These are phyloP conservation scores for Lapara coniferarum DNA, from an alignment of 2,888 invertebrate species.

Conservation along the genomic window DNA sequence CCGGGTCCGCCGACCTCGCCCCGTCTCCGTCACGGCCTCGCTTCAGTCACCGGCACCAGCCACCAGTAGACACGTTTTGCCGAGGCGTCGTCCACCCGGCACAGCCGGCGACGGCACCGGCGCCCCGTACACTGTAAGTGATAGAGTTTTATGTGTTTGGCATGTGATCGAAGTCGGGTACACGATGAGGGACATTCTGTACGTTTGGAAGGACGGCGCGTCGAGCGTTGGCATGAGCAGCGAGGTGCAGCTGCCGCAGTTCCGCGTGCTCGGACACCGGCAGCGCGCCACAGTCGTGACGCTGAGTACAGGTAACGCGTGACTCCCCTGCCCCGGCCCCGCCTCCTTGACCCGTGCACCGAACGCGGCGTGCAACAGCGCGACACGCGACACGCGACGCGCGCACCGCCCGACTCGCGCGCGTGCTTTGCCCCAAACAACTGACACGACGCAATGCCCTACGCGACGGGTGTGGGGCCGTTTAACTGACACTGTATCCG, in stretches of 20 bases:
- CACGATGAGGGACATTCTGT: slow-evolving; percentile 95
- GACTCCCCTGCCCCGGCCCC: slow-evolving; percentile 32
- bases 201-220: slow-evolving; percentile 94
- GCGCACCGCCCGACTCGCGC: slow-evolving; percentile 38
- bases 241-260: slow-evolving; percentile 96
- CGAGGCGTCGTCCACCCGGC: slow-evolving; percentile 32
- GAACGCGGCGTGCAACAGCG: slow-evolving; percentile 85
- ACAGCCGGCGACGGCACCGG: slow-evolving; percentile 37
- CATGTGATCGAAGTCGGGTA: slow-evolving; percentile 91
- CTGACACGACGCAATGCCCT: slow-evolving; percentile 46
- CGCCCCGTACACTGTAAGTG: slow-evolving; percentile 59
- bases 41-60: slow-evolving; percentile 24
- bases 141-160: slow-evolving; percentile 70
- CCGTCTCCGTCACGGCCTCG: slow-evolving; percentile 25
- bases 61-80: slow-evolving; percentile 28
- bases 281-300: slow-evolving; percentile 94
- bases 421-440: slow-evolving; percentile 39
- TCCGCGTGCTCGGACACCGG: slow-evolving; percentile 96
- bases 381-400: slow-evolving; percentile 34
- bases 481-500: slow-evolving; percentile 47
- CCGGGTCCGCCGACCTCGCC: background rate
- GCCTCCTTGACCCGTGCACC: slow-evolving; percentile 87
- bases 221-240: slow-evolving; percentile 95
- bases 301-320: slow-evolving; percentile 92
- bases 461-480: slow-evolving; percentile 51